Evolutionary conservation across 2,113 vertebrate genomes (phyloP).

Genomic region (Clarias magur): DNA sequence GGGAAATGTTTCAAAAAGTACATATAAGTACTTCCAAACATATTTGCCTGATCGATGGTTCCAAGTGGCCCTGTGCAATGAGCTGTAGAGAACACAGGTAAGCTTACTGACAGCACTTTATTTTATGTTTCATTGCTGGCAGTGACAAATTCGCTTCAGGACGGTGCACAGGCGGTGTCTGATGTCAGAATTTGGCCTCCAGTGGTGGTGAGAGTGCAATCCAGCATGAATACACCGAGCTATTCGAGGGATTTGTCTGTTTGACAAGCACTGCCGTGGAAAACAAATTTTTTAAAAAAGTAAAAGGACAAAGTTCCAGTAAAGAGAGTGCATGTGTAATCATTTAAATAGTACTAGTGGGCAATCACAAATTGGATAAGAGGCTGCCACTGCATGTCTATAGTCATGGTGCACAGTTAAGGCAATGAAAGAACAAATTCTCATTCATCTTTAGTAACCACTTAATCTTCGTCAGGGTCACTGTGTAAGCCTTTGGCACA

Average conservation of each 20-base stretch:
- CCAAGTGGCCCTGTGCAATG: constrained; percentile 26
- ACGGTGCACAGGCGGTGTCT: constrained; percentile 29
- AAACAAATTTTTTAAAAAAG: constrained; percentile 1
- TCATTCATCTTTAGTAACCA: neutral
- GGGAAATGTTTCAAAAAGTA: constrained; percentile 45
- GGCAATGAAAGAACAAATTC: no score
- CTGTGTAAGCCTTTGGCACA: neutral
- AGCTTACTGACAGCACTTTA: constrained; percentile 15
- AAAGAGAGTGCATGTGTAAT: neutral
- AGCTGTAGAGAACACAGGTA: constrained; percentile 29
- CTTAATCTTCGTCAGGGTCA: neutral
- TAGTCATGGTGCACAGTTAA: neutral
- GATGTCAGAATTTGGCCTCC: constrained; percentile 29
- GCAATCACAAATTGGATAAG: neutral
- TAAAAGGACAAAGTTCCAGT: constrained; percentile 23
- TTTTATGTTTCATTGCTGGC: neutral
- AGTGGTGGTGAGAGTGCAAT: constrained; percentile 31
- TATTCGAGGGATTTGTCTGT: constrained; percentile 37
- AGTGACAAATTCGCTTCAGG: constrained; percentile 42
- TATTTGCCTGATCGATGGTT: constrained; percentile 46
- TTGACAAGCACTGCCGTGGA: constrained; percentile 5
- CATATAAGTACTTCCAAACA: constrained; percentile 37
- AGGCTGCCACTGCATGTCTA: neutral
- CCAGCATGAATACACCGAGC: constrained; percentile 23
- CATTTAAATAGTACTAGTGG: neutral